These are phyloP conservation scores for Dendrolimus kikuchii DNA, from an alignment of 1,140 invertebrate species.

Conservation along the genomic window DNA sequence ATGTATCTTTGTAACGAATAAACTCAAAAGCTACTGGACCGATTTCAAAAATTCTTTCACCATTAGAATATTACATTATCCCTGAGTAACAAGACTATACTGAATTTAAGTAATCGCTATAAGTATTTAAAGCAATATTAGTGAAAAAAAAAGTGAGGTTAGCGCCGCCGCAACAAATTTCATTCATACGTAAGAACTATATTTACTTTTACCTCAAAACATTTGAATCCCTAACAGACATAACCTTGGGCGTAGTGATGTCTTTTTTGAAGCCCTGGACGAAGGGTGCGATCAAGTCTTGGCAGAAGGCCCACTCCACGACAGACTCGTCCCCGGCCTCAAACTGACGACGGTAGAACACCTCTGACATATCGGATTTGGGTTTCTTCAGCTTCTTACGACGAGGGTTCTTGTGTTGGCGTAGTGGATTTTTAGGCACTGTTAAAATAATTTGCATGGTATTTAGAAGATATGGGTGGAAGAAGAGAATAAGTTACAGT, in stretches of 20 bases:
- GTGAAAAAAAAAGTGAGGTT: neutral
- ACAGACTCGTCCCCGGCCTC: constrained; percentile 2
- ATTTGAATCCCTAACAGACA: constrained; percentile 15
- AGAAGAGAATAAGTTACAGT: too few relatives aligned
- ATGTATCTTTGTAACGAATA: too few relatives aligned
- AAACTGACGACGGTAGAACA: constrained; percentile 31
- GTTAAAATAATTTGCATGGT: too few relatives aligned
- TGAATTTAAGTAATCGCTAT: too few relatives aligned
- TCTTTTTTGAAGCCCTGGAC: constrained; percentile 25
- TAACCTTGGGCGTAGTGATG: constrained; percentile 9
- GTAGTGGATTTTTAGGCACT: too few relatives aligned
- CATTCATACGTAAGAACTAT: neutral
- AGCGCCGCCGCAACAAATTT: neutral
- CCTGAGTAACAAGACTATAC: too few relatives aligned
- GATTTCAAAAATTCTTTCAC: too few relatives aligned
- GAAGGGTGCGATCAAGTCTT: constrained; percentile 33
- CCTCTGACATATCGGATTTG: constrained; percentile 19
- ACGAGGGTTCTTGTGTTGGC: constrained; percentile 1
- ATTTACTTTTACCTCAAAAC: constrained; percentile 18
- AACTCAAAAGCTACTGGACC: too few relatives aligned
- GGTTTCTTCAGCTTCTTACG: constrained; percentile 7
- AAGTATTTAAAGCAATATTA: neutral
- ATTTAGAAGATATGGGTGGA: too few relatives aligned
- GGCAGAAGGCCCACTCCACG: constrained; percentile 30
- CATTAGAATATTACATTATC: too few relatives aligned